phyloP scores from a whole-genome alignment of 2,113 vertebrate species.

The Mobula hypostoma region DNA sequence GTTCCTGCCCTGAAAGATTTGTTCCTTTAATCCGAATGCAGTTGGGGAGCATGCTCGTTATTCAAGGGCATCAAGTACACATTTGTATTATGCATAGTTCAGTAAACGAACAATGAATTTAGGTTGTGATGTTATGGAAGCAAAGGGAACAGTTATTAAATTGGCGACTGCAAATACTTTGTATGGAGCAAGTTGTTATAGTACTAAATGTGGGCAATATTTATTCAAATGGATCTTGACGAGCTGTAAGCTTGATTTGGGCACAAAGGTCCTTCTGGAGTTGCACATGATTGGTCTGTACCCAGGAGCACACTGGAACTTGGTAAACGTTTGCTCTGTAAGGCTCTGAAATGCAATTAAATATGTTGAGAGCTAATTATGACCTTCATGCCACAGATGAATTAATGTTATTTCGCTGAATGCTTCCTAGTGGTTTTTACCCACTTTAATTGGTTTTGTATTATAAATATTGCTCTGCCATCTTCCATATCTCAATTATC shows the following conservation, averaged over 20 bases:
- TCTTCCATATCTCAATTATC: neutral
- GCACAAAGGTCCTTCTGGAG: neutral
- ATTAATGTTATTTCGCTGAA: neutral
- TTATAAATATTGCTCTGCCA: neutral
- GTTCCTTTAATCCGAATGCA: neutral
- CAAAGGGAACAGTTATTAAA: neutral
- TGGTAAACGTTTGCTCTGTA: neutral
- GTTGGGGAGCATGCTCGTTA: neutral
- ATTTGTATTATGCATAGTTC: neutral
- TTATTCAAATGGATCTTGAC: neutral
- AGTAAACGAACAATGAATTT: neutral
- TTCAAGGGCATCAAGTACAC: neutral
- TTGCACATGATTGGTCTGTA: neutral
- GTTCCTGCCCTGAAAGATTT: neutral
- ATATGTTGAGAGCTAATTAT: neutral
- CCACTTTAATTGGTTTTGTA: neutral
- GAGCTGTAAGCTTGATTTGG: neutral
- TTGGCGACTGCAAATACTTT: neutral
- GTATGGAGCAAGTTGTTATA: neutral
- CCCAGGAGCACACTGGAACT: neutral
- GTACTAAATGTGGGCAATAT: neutral
- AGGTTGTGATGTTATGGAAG: neutral
- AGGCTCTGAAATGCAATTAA: neutral
- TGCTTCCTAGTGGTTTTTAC: neutral
- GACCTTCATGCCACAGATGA: neutral